Conservation (phyloP, 1,140 invertebrate genomes). For the Eurosta solidaginis region DNA sequence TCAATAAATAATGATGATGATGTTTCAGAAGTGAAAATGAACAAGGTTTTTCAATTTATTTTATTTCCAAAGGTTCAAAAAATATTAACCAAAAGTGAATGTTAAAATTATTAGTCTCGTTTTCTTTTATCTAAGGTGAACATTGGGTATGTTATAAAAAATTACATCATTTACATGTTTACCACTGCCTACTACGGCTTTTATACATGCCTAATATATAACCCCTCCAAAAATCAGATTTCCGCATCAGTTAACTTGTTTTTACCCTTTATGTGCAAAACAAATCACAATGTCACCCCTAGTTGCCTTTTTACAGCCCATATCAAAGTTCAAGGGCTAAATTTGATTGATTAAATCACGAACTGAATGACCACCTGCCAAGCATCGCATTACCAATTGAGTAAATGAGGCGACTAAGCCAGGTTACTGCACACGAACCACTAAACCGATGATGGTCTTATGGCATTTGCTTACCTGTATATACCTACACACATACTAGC, state of each 20-base stretch:
- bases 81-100: no score
- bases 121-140: no score
- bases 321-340: neutral
- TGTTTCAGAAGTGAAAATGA: no score
- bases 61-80: no score
- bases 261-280: neutral
- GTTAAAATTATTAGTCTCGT: no score
- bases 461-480: neutral
- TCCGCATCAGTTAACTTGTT: neutral
- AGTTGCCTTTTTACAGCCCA: neutral
- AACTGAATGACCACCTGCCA: neutral
- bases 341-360: slow-evolving; percentile 1
- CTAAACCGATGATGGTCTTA: neutral
- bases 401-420: neutral
- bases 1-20: no score
- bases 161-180: no score
- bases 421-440: neutral
- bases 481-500: neutral
- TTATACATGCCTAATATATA: no score
- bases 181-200: no score
- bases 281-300: neutral
- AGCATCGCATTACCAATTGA: slow-evolving; percentile 12
- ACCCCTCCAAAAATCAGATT: no score
- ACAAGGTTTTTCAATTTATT: no score
- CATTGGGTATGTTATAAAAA: no score